Evolutionary conservation across 2,797 vertebrate genomes (phyloP), one percentile per base, ranked within the genome.

Genomic region (Acipenser transmontanus): DNA sequence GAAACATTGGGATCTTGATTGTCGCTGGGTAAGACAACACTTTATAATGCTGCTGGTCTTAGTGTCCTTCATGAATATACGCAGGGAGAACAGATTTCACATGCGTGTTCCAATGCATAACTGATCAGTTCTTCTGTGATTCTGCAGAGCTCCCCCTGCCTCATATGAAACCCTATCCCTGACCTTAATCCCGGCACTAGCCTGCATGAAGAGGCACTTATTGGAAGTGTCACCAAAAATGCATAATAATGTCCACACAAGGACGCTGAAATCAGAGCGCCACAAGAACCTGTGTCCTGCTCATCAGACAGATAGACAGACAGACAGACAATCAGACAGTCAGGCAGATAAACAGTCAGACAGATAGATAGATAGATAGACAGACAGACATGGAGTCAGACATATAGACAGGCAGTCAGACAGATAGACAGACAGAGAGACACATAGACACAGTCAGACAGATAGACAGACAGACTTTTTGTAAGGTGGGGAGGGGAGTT

Each of bases 71-170:
- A 50, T 89, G 86, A 90, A 91, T 91, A 89, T 91, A 89, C 88
- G 86, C 83, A 88, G 87, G 66, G 84, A 80, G 84, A 72, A 76
- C 73, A 82, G 83, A 85, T 84, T 87, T 89, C 52, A 54, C 52
- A 54, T 9, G 8, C 52, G 4, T 34, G 34, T 4, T 88, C 88
- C 86, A 91, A 89, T 90, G 89, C 86, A 89, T 91, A 89, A 80
- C 59, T 89, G 90, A 91, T 91, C 68, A 72, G 67, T 70, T 72
- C 56, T 17, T 12, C 34, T 34, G 34, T 4, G 34, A 6, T 57
- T 52, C 13, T 13, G 13, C 54, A 57, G 54, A n/a, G 54, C 11
- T 66, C 12, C 57, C 7, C 63, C 13, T 52, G 1, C 5, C 50
- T 59, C 47, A 17, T 13, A 11, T 51, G 8, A 47, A 56, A 54